Percentiles rank a stretch among this genome's conserved stretches.
phyloP scores from a whole-genome alignment of 2,888 invertebrate species.

The Stramonita haemastoma region DNA sequence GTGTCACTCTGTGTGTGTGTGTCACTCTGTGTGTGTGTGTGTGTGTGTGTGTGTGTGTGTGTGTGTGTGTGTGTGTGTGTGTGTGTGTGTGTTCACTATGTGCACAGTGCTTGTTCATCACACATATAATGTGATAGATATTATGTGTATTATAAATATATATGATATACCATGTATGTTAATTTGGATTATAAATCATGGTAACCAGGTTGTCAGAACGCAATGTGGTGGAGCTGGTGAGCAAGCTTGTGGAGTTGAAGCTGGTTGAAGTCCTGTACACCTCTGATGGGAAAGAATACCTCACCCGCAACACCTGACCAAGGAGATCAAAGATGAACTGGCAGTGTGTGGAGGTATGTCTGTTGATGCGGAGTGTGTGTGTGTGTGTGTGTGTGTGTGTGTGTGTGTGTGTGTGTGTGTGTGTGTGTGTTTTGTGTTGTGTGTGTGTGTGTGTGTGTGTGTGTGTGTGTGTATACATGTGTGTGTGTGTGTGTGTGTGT shows the following conservation, averaged over 20 bases:
- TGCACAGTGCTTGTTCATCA: too few relatives aligned
- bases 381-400: too few relatives aligned
- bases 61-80: too few relatives aligned
- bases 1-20: too few relatives aligned
- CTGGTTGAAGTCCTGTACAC: constrained; percentile 92
- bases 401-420: too few relatives aligned
- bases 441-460: not conserved
- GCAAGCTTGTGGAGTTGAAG: constrained; percentile 89
- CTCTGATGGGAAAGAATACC: constrained; percentile 97
- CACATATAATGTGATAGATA: too few relatives aligned
- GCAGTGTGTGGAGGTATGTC: constrained; percentile 85
- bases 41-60: too few relatives aligned
- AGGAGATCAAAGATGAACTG: constrained; percentile 94
- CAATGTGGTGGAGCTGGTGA: constrained; percentile 97
- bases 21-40: too few relatives aligned
- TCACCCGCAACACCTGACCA: constrained; percentile 92
- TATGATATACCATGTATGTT: not conserved
- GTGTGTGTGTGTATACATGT: not conserved
- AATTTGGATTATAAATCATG: not conserved
- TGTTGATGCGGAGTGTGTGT: too few relatives aligned
- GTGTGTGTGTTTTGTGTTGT: too few relatives aligned
- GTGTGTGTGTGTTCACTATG: too few relatives aligned
- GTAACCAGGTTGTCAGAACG: constrained; percentile 91
- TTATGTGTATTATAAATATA: too few relatives aligned
- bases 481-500: constrained; percentile 13